Evolutionary conservation across 2,113 vertebrate genomes (phyloP).

Genomic region (Sinosuthora webbiana): DNA sequence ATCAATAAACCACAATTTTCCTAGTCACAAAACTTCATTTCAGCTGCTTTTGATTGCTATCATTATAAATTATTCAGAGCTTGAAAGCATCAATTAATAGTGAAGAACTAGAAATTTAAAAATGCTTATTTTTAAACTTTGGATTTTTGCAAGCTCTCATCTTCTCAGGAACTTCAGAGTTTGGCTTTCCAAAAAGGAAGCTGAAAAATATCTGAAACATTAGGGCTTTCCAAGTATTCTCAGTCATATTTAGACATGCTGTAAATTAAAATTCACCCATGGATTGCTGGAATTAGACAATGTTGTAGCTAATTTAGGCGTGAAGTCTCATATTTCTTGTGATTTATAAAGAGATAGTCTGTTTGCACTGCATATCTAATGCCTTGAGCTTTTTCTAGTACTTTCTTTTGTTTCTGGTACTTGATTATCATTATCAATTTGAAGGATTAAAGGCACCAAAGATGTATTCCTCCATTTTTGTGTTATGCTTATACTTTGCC

Average conservation of each 20-base stretch:
- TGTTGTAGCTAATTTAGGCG: background rate
- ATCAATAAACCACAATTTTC: background rate
- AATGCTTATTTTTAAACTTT: background rate
- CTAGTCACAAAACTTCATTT: background rate
- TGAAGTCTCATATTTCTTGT: background rate
- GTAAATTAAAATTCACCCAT: background rate
- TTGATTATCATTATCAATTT: background rate
- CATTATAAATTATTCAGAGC: background rate
- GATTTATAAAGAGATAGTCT: background rate
- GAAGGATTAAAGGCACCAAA: background rate
- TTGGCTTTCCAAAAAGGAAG: background rate
- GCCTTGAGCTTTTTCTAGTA: background rate
- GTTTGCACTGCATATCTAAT: background rate
- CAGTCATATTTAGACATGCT: background rate
- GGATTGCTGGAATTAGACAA: background rate
- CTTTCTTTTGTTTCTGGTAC: background rate
- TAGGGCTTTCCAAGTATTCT: background rate
- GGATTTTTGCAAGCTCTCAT: background rate
- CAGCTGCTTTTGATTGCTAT: background rate
- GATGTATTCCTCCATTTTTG: background rate
- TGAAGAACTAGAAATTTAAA: background rate
- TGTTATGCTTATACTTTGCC: background rate
- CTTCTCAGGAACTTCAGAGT: background rate
- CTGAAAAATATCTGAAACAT: background rate
- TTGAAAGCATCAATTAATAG: background rate